phyloP scores from a whole-genome alignment of 2,888 invertebrate genomes.

The Meta bourneti region DNA sequence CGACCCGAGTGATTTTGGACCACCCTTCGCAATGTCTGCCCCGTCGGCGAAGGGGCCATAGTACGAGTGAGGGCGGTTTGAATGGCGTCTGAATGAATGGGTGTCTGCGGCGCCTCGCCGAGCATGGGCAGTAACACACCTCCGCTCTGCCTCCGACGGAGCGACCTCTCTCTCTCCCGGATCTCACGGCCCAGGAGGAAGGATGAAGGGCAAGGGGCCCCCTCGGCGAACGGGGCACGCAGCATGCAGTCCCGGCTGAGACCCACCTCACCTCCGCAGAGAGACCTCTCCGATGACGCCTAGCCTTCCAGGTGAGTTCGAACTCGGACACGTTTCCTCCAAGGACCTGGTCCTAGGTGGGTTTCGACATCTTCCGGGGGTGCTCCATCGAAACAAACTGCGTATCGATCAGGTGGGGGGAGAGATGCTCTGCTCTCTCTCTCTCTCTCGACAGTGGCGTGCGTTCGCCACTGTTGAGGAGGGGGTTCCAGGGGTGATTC shows the following conservation, averaged over 20 bases:
- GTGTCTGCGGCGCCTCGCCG: constrained; percentile 44
- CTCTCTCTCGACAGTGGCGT: constrained; percentile 31
- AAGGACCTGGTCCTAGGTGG: not conserved
- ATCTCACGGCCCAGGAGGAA: constrained; percentile 31
- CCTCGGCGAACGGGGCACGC: constrained; percentile 57
- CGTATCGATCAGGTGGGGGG: constrained; percentile 35
- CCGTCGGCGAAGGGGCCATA: not conserved
- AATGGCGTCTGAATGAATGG: constrained; percentile 71
- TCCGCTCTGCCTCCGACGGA: constrained; percentile 38
- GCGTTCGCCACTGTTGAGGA: constrained; percentile 17
- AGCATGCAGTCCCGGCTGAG: constrained; percentile 68
- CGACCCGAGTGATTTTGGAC: too few relatives aligned
- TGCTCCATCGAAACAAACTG: constrained; percentile 19
- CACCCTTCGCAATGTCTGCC: not conserved
- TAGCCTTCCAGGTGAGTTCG: constrained; percentile 59
- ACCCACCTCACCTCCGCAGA: constrained; percentile 30
- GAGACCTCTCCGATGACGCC: constrained; percentile 63
- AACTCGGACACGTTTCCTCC: not conserved
- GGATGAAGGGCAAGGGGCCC: constrained; percentile 73
- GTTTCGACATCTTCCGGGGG: not conserved
- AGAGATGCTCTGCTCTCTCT: constrained; percentile 5
- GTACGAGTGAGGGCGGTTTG: constrained; percentile 14
- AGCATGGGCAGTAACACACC: constrained; percentile 70
- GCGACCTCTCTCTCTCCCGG: constrained; percentile 36
- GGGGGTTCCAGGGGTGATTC: constrained; percentile 11